These are phyloP conservation scores for Polyergus mexicanus DNA, from an alignment of 1,140 invertebrate species.

Conservation along the genomic window DNA sequence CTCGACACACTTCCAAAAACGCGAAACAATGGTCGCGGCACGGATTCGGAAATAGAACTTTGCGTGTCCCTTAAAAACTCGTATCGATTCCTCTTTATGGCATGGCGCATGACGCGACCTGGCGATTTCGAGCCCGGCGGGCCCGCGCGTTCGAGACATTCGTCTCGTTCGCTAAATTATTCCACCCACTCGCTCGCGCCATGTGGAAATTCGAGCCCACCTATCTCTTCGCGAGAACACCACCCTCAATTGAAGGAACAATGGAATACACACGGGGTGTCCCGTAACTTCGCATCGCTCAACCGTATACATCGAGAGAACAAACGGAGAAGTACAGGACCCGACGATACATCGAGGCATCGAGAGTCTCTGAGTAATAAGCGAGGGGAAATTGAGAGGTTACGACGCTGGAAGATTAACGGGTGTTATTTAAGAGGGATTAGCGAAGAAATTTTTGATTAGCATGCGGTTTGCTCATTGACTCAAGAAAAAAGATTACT, in stretches of 20 bases:
- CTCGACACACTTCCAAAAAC: constrained; percentile 52
- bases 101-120: constrained; percentile 30
- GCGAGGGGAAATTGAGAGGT: constrained; percentile 31
- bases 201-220: constrained; percentile 65
- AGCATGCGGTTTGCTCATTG: background rate
- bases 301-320: constrained; percentile 10
- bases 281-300: constrained; percentile 27
- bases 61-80: constrained; percentile 73
- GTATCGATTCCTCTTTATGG: constrained; percentile 66
- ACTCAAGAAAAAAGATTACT: background rate
- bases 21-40: constrained; percentile 60
- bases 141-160: constrained; percentile 64
- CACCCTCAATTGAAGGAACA: constrained; percentile 64
- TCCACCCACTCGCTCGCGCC: constrained; percentile 55
- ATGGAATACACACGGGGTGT: constrained; percentile 58
- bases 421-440: constrained; percentile 10
- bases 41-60: constrained; percentile 70
- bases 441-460: constrained; percentile 28
- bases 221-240: constrained; percentile 60
- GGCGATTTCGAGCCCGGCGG: constrained; percentile 65
- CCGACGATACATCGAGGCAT: constrained; percentile 57
- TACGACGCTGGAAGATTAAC: constrained; percentile 2
- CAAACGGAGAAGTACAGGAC: constrained; percentile 2
- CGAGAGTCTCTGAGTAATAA: constrained; percentile 70
- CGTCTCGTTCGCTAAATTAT: constrained; percentile 74